These are phyloP conservation scores for Catostomus latipinnis DNA, from an alignment of 2,797 vertebrate species.

Conservation along the genomic window DNA sequence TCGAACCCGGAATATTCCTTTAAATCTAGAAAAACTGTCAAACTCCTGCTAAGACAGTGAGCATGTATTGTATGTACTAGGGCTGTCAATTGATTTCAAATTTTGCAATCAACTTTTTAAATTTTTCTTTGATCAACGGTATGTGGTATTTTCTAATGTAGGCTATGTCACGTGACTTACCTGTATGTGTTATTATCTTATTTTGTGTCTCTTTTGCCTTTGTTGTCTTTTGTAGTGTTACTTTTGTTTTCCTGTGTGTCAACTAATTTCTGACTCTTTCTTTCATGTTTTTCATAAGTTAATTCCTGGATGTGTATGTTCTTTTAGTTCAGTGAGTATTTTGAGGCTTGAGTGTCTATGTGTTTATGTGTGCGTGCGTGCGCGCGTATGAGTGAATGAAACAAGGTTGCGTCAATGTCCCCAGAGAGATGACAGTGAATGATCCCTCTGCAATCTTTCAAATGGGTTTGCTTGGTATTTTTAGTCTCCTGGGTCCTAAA, in stretches of 20 bases:
- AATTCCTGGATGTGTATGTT: slow-evolving; percentile 63
- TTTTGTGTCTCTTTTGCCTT: slow-evolving; percentile 43
- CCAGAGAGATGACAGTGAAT: slow-evolving; percentile 35
- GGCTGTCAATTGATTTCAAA: too few species aligned
- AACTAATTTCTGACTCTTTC: slow-evolving; percentile 69
- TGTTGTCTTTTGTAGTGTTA: slow-evolving; percentile 36
- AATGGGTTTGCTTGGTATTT: slow-evolving; percentile 6
- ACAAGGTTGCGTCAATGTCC: slow-evolving; percentile 8
- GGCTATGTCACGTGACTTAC: neutral
- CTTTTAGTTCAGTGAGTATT: slow-evolving; percentile 72
- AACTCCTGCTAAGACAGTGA: slow-evolving; percentile 16
- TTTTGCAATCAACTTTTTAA: too few species aligned
- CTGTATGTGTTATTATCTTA: slow-evolving; percentile 16
- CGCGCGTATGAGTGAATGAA: too few species aligned
- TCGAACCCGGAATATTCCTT: too few species aligned
- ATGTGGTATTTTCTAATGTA: neutral
- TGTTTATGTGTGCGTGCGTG: neutral
- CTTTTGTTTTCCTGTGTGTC: slow-evolving; percentile 61
- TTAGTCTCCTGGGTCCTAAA: slow-evolving; percentile 7
- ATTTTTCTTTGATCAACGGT: too few species aligned
- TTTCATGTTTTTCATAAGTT: slow-evolving; percentile 70
- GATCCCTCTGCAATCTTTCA: slow-evolving; percentile 30
- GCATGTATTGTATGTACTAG: neutral
- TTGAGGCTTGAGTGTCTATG: slow-evolving; percentile 19
- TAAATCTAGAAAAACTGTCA: neutral